phyloP scores from a whole-genome alignment of 1,140 invertebrate species.

The Aricia agestis region DNA sequence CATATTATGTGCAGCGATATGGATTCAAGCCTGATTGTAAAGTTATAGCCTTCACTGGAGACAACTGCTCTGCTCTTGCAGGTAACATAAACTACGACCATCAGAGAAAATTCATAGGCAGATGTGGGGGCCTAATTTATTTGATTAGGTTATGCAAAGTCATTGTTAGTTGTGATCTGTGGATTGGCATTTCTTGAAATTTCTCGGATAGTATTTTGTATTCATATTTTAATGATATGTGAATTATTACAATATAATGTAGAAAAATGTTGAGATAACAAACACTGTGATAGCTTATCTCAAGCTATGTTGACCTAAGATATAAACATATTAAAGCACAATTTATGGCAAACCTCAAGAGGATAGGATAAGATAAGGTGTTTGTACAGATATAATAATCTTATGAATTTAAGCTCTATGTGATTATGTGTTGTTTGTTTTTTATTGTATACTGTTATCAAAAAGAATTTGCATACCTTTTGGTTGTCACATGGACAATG shows the following conservation, averaged over 20 bases:
- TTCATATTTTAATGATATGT: too few species aligned
- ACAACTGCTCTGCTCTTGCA: slow-evolving; percentile 92
- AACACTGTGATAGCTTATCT: neutral
- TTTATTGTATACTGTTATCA: neutral
- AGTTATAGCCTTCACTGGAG: slow-evolving; percentile 94
- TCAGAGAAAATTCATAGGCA: too few species aligned
- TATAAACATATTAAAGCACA: neutral
- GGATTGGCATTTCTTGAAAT: too few species aligned
- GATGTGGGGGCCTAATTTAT: too few species aligned
- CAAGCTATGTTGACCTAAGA: neutral
- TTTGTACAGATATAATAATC: neutral
- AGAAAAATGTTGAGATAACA: neutral
- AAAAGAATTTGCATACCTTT: too few species aligned
- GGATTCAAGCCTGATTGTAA: slow-evolving; percentile 87
- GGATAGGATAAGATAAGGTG: slow-evolving; percentile 1
- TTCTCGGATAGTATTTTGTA: too few species aligned
- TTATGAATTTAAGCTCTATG: neutral
- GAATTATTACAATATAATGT: too few species aligned
- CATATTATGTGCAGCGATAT: slow-evolving; percentile 90
- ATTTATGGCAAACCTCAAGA: slow-evolving; percentile 12
- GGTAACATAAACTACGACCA: slow-evolving; percentile 68
- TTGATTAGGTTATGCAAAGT: too few species aligned
- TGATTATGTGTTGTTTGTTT: neutral
- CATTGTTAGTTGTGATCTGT: too few species aligned
- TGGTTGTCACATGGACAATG: too few species aligned